Conservation (phyloP, 2,113 vertebrate species). For the Bambusicola thoracicus region DNA sequence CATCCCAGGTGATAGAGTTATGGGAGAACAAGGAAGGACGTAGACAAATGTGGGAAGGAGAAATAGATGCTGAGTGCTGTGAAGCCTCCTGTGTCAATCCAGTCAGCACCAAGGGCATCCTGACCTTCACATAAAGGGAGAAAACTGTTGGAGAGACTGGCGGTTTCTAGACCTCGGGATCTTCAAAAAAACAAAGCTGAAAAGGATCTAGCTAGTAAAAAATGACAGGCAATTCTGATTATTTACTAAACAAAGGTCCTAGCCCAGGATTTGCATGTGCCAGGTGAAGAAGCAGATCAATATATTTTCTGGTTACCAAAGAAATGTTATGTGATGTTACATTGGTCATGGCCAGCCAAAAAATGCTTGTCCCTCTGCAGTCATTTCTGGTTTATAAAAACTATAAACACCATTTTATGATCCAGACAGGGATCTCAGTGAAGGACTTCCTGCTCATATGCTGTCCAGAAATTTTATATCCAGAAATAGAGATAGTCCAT, state of each 20-base stretch:
- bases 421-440: neutral
- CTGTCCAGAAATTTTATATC: neutral
- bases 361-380: neutral
- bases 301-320: neutral
- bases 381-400: neutral
- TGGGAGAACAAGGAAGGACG: slow-evolving; percentile 1
- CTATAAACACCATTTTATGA: neutral
- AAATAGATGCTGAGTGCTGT: slow-evolving; percentile 20
- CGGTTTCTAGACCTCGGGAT: neutral
- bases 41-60: slow-evolving; percentile 22
- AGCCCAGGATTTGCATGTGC: neutral
- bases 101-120: neutral
- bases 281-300: neutral
- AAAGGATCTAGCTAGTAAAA: neutral
- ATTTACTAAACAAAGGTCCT: neutral
- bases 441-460: neutral
- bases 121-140: neutral
- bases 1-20: slow-evolving; percentile 39
- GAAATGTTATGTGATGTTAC: neutral
- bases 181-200: neutral
- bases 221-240: neutral
- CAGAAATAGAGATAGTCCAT: neutral
- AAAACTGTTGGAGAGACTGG: neutral
- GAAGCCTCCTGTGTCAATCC: neutral
- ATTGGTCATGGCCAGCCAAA: neutral